Conservation (phyloP, 35 echinoderm and acorn worm species). For the Apostichopus japonicus region DNA sequence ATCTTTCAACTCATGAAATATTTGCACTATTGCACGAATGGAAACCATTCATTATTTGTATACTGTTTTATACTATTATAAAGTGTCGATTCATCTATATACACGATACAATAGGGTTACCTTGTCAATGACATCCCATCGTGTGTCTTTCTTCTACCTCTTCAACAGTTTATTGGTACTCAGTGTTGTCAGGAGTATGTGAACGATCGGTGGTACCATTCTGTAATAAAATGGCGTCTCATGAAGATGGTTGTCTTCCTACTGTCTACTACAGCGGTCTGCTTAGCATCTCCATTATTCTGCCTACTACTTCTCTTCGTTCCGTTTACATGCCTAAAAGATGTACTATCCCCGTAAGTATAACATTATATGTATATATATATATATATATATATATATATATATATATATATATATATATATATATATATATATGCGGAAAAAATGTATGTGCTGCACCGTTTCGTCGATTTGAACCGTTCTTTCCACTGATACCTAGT, state of each 20-base stretch:
- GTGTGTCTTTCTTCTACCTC: background rate
- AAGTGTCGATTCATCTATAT: background rate
- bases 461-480: too few relatives aligned
- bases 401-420: too few relatives aligned
- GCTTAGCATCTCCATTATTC: background rate
- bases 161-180: background rate
- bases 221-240: background rate
- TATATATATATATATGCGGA: too few relatives aligned
- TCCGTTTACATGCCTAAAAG: background rate
- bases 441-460: too few relatives aligned
- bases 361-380: too few relatives aligned
- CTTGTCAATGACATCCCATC: background rate
- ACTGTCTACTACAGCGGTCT: background rate
- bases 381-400: too few relatives aligned
- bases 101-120: background rate
- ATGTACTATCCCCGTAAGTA: slow-evolving; percentile 23
- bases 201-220: background rate
- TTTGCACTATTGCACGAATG: too few relatives aligned
- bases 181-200: background rate
- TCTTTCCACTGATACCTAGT: too few relatives aligned
- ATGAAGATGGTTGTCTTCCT: background rate
- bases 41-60: too few relatives aligned
- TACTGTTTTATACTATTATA: too few relatives aligned
- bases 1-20: too few relatives aligned
- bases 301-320: slow-evolving; percentile 9